Evolutionary conservation across 2,797 vertebrate species (phyloP), one percentile per base, ranked within the genome.

Genomic region (Botia almorhae): DNA sequence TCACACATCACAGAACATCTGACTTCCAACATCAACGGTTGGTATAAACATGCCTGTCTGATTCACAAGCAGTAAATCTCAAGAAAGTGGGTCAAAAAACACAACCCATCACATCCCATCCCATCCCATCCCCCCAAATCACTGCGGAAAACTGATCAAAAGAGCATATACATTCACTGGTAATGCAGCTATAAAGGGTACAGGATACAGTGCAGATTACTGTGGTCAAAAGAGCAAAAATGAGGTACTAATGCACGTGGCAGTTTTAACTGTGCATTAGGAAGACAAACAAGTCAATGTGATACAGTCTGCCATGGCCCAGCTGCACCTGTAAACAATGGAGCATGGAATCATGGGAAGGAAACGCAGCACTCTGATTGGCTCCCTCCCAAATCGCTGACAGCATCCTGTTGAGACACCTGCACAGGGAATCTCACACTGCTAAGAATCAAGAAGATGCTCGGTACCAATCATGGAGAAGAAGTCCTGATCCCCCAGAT

Each of bases 391-490:
- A 63, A 33, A 69, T 33, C 26, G 63, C 61, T 26, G 7, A 29
- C 29, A 80, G 71, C 23, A 29, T 17, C 29, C 46, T 60, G 55
- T 29, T 61, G 55, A 70, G 11, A 60, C 55, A 78, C 39, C 39
- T 60, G 65, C 51, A 46, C 56, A 11, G 53, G 7, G 26, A 50
- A 53, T 53, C 14, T 58, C 55, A 75, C 10, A n/a, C 21, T 29
- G 11, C 17, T 48, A 43, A 69, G 29, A 55, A 17, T 56, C 29
- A 72, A 29, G 19, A 29, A 4, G 29, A 29, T 99, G 96, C 90
- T 98, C 97, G 97, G 98, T 98, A 86, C 97, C 96, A 0, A 97
- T 96, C 96, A 99, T 96, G 29, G 96, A 96, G 90, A 99, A 99
- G 93, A 99, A 99, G 92, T 99, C 98, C 89, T 99, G 98, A 90